Conservation (phyloP, 1,140 invertebrate genomes). For the Pygmarrhopalites habei region DNA sequence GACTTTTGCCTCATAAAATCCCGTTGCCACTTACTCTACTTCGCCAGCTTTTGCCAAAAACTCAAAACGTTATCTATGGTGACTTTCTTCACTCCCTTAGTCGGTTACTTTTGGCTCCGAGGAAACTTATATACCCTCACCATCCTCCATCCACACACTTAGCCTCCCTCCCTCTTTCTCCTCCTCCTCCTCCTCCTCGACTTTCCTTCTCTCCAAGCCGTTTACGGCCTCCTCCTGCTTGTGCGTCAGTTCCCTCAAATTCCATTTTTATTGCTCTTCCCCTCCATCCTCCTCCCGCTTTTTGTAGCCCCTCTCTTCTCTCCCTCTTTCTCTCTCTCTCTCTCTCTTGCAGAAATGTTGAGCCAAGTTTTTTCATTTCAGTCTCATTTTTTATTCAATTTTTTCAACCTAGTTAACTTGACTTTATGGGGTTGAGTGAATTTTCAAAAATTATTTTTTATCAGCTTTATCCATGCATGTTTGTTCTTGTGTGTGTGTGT, state of each 20-base stretch:
- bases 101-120: background rate
- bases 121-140: too few species aligned
- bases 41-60: constrained; percentile 11
- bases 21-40: constrained; percentile 10
- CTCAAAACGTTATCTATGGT: background rate
- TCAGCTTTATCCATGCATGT: too few species aligned
- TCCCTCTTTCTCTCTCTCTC: background rate
- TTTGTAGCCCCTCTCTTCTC: background rate
- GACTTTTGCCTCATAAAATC: constrained; percentile 13
- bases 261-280: too few species aligned
- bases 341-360: constrained; percentile 3
- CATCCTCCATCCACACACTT: too few species aligned
- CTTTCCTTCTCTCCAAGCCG: too few species aligned
- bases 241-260: too few species aligned
- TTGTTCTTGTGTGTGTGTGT: too few species aligned
- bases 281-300: too few species aligned
- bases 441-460: too few species aligned
- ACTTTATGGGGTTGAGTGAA: background rate
- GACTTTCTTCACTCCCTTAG: constrained; percentile 11
- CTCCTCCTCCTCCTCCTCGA: too few species aligned
- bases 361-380: constrained; percentile 10
- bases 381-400: constrained; percentile 11
- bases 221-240: too few species aligned
- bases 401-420: background rate
- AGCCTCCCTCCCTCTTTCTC: too few species aligned